A percentile compares a stretch with the other conserved stretches of the same genome.
phyloP scores from a whole-genome alignment of 2,888 invertebrate genomes.

The Leucophenga maculata region DNA sequence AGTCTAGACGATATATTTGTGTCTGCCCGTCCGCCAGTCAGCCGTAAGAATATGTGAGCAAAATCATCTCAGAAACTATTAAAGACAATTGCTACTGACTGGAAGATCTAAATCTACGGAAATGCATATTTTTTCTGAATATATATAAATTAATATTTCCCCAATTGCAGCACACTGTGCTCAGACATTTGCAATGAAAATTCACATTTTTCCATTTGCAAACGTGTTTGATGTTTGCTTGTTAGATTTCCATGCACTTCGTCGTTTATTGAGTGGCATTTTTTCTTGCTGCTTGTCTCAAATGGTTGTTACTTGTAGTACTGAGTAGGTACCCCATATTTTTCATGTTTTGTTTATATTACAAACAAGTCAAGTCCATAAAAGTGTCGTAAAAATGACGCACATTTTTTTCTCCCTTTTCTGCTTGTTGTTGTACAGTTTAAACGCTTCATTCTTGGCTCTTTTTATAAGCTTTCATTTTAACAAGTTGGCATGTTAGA shows the following conservation, averaged over 20 bases:
- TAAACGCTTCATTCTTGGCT: not conserved
- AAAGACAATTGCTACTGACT: too few species aligned
- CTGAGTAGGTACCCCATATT: constrained; percentile 5
- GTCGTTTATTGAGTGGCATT: not conserved
- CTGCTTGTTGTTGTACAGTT: not conserved
- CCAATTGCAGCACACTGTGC: too few species aligned
- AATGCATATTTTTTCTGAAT: too few species aligned
- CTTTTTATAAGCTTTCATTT: constrained; percentile 14
- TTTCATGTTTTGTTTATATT: constrained; percentile 41
- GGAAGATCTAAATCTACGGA: too few species aligned
- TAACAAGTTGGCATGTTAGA: constrained; percentile 20
- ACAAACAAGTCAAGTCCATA: constrained; percentile 39
- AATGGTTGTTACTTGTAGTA: constrained; percentile 15
- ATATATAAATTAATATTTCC: too few species aligned
- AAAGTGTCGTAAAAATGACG: constrained; percentile 44
- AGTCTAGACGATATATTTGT: too few species aligned
- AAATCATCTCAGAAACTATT: too few species aligned
- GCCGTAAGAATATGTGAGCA: too few species aligned
- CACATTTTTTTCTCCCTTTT: not conserved
- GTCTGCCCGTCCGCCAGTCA: too few species aligned
- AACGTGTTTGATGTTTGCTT: constrained; percentile 49
- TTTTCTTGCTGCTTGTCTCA: constrained; percentile 13
- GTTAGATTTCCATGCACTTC: constrained; percentile 23
- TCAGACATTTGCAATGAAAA: not conserved
- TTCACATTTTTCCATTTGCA: constrained; percentile 44